A percentile compares a stretch with the other conserved stretches of the same genome.
phyloP scores from a whole-genome alignment of 2,113 vertebrate genomes.

The Mystacornis crossleyi region DNA sequence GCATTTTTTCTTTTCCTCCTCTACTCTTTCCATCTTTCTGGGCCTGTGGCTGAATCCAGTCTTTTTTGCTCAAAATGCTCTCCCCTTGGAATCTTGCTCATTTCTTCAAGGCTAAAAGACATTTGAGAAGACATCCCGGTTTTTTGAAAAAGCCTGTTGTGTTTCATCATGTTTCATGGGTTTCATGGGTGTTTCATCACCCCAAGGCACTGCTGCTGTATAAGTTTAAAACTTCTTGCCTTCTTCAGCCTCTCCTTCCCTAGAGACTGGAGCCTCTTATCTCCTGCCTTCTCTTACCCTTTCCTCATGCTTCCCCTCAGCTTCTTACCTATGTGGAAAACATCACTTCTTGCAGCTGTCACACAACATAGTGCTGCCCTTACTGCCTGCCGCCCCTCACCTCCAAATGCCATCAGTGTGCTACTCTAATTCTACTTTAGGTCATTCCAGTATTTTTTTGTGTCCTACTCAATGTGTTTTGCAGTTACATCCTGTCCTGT shows the following conservation, averaged over 20 bases:
- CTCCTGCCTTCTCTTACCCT: background rate
- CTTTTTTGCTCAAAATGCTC: background rate
- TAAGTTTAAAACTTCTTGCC: background rate
- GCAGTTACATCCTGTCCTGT: background rate
- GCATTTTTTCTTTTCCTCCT: background rate
- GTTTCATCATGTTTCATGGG: background rate
- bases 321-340: background rate
- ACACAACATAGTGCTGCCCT: rapidly evolving
- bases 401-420: background rate
- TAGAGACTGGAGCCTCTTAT: background rate
- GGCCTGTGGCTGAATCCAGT: background rate
- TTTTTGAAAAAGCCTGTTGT: background rate
- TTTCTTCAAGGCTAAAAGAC: background rate
- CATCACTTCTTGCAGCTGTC: background rate
- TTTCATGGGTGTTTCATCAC: background rate
- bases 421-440: background rate
- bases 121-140: background rate
- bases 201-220: background rate
- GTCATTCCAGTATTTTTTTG: background rate
- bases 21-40: background rate
- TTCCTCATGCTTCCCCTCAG: background rate
- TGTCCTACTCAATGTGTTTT: background rate
- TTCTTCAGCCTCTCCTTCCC: background rate
- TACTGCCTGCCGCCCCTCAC: background rate
- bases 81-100: background rate